Evolutionary conservation across 2,888 invertebrate genomes (phyloP).

Genomic region (Cheilosia variabilis): DNA sequence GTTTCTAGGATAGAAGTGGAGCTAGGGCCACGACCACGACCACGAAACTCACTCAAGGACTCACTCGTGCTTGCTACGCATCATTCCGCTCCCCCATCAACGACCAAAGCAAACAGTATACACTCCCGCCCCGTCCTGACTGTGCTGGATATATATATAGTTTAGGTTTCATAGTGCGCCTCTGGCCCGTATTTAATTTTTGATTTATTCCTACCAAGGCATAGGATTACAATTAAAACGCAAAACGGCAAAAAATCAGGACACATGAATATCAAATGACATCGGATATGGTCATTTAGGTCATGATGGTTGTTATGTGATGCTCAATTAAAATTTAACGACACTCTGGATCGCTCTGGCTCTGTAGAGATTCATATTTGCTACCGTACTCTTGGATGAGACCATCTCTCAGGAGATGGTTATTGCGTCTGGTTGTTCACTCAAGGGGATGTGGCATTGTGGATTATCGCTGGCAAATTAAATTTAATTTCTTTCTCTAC

Average conservation of each 20-base stretch:
- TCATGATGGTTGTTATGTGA: slow-evolving; percentile 76
- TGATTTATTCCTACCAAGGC: slow-evolving; percentile 64
- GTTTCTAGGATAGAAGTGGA: neutral
- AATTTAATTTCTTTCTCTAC: slow-evolving; percentile 61
- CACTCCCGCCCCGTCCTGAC: neutral
- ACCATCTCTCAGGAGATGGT: slow-evolving; percentile 57
- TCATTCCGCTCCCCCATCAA: neutral
- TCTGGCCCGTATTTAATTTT: slow-evolving; percentile 65
- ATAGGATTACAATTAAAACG: slow-evolving; percentile 75
- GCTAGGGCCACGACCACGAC: neutral
- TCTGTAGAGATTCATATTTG: slow-evolving; percentile 58
- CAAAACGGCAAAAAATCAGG: slow-evolving; percentile 48
- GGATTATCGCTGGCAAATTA: slow-evolving; percentile 64
- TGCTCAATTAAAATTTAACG: slow-evolving; percentile 75
- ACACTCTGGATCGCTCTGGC: slow-evolving; percentile 27
- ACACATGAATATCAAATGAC: slow-evolving; percentile 73
- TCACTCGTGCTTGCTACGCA: slow-evolving; percentile 25
- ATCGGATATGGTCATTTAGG: slow-evolving; percentile 75
- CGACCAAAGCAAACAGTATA: neutral
- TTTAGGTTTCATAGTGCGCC: slow-evolving; percentile 34
- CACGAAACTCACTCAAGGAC: slow-evolving; percentile 38
- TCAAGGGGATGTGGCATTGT: slow-evolving; percentile 16
- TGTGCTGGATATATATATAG: neutral
- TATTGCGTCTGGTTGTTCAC: slow-evolving; percentile 58
- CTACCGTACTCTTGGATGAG: slow-evolving; percentile 30